phyloP scores from a whole-genome alignment of 2,797 vertebrate genomes.

The Lutra lutra region DNA sequence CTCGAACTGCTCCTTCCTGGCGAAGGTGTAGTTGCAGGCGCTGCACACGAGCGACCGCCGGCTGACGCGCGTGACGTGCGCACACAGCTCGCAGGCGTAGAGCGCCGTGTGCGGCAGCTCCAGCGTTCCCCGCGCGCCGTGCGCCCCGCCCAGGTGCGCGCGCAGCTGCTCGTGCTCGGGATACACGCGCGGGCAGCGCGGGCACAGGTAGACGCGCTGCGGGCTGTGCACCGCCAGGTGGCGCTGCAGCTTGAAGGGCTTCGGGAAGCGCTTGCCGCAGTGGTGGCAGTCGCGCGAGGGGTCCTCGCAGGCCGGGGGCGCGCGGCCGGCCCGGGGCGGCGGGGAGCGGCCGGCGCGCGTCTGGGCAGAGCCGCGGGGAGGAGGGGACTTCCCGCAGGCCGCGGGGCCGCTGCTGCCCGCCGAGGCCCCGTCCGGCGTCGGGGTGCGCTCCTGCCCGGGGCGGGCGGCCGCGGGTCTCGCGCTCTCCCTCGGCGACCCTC shows the following conservation, averaged over 20 bases:
- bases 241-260: constrained; percentile 98
- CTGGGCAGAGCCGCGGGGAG: constrained; percentile 36
- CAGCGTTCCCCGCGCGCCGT: constrained; percentile 90
- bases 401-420: not conserved
- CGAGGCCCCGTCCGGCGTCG: not conserved
- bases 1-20: constrained; percentile 98
- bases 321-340: constrained; percentile 84
- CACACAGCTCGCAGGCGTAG: constrained; percentile 97
- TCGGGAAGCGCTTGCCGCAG: constrained; percentile 98
- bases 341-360: constrained; percentile 72
- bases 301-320: constrained; percentile 97
- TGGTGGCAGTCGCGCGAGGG: constrained; percentile 98
- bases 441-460: not conserved
- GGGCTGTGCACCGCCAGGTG: constrained; percentile 98
- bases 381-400: not conserved
- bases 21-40: constrained; percentile 99
- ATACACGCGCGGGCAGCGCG: constrained; percentile 95
- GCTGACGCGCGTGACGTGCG: constrained; percentile 97
- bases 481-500: not conserved
- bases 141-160: constrained; percentile 92
- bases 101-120: constrained; percentile 97
- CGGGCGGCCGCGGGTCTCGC: not conserved
- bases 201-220: constrained; percentile 97
- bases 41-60: constrained; percentile 98
- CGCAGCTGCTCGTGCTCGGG: constrained; percentile 93